Percentiles rank a stretch among this genome's conserved stretches.
Evolutionary conservation across 2,888 invertebrate species (phyloP).

Genomic region (Seira sanloemensis): DNA sequence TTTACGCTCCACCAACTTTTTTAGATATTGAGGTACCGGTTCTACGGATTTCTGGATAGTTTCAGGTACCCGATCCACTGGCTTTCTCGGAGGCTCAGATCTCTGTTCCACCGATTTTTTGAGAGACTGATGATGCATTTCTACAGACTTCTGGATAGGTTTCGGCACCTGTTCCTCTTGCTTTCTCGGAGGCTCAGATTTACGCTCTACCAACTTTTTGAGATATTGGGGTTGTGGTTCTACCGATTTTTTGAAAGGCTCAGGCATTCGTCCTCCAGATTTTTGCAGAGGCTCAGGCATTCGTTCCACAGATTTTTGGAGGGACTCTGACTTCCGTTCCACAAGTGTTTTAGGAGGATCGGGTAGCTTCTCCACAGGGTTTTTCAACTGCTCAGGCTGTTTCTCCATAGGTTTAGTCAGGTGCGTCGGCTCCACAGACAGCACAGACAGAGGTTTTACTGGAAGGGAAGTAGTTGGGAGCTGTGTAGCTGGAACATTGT

Average conservation of each 20-base stretch:
- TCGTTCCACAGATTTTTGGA: neutral
- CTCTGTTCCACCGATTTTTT: neutral
- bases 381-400: neutral
- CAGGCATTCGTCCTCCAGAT: neutral
- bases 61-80: neutral
- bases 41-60: neutral
- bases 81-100: neutral
- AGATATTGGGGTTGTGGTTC: neutral
- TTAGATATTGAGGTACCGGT: too few relatives aligned
- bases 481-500: neutral
- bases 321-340: neutral
- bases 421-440: neutral
- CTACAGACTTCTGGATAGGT: neutral
- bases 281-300: too few relatives aligned
- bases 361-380: neutral
- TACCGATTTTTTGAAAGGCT: neutral
- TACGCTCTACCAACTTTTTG: too few relatives aligned
- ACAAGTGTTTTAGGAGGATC: neutral
- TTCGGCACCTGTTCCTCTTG: too few relatives aligned
- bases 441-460: neutral
- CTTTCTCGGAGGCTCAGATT: neutral
- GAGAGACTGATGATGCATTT: neutral
- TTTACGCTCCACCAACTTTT: neutral
- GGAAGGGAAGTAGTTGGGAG: neutral
- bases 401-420: neutral